These are phyloP conservation scores for Drusus annulatus DNA, from an alignment of 1,140 invertebrate species.

Conservation along the genomic window DNA sequence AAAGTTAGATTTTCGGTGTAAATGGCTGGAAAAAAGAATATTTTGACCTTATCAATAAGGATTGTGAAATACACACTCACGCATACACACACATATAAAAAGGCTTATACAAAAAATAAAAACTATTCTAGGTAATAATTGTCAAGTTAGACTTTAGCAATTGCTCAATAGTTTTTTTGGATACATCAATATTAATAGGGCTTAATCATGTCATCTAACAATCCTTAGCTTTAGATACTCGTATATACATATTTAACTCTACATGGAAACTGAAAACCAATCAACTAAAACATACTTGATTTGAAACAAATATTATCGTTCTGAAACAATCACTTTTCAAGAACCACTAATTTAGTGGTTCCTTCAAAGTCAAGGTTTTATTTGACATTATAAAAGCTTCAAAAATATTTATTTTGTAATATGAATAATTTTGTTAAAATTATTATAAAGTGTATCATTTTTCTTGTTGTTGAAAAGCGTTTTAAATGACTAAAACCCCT, in stretches of 20 bases:
- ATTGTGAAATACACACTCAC: background rate
- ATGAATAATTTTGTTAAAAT: too few species aligned
- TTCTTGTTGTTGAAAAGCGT: too few species aligned
- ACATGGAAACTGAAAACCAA: background rate
- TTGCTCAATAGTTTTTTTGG: slow-evolving; percentile 45
- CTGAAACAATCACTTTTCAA: too few species aligned
- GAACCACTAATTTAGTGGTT: too few species aligned
- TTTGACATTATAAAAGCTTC: too few species aligned
- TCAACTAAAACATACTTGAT: too few species aligned
- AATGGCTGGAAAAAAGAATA: background rate
- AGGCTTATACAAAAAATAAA: slow-evolving; percentile 31
- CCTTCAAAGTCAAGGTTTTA: too few species aligned
- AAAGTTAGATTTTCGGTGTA: background rate
- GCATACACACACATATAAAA: slow-evolving; percentile 24
- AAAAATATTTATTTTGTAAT: too few species aligned
- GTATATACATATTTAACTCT: slow-evolving; percentile 16
- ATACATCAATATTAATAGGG: slow-evolving; percentile 40
- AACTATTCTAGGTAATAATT: slow-evolving; percentile 22
- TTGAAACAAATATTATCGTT: too few species aligned
- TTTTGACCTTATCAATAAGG: background rate
- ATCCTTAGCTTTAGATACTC: slow-evolving; percentile 28
- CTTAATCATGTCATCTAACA: slow-evolving; percentile 10
- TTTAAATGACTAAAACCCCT: too few species aligned
- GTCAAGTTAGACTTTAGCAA: slow-evolving; percentile 35
- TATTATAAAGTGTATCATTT: too few species aligned